Percentiles rank a stretch among this genome's conserved stretches.
Conservation (phyloP, 2,888 invertebrate species). For the Hetaerina titia region DNA sequence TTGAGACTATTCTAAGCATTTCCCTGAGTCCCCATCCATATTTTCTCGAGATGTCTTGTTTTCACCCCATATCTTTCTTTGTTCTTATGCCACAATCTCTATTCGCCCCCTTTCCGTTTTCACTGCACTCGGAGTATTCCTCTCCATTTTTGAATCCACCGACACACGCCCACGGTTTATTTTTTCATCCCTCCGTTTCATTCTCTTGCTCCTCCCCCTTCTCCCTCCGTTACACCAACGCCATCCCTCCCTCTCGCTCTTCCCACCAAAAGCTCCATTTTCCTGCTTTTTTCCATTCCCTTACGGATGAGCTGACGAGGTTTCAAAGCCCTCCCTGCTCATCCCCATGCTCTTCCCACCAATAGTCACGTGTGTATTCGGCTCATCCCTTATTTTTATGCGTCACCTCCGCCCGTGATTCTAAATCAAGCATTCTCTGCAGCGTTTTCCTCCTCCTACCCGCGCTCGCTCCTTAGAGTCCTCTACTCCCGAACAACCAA, state of each 20-base stretch:
- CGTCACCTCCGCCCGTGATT: slow-evolving; percentile 39
- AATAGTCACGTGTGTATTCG: slow-evolving; percentile 34
- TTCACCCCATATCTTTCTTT: not conserved
- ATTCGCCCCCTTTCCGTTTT: not conserved
- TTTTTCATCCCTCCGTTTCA: not conserved
- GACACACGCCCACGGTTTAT: not conserved
- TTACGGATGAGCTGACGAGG: slow-evolving; percentile 25
- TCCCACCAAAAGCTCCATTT: not conserved
- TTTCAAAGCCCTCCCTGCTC: not conserved
- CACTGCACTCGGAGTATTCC: not conserved
- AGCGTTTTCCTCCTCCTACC: not conserved
- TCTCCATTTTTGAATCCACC: not conserved
- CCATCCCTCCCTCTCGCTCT: not conserved
- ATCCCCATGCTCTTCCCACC: not conserved
- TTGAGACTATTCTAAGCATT: not conserved
- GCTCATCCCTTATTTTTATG: slow-evolving; percentile 49
- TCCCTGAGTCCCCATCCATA: not conserved
- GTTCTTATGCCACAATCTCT: not conserved
- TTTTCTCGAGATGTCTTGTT: not conserved
- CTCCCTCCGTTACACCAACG: not conserved
- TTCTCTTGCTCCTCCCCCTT: not conserved
- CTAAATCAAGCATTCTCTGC: slow-evolving; percentile 37
- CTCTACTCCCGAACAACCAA: not conserved
- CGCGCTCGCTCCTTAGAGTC: not conserved
- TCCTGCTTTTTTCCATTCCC: not conserved